Evolutionary conservation across 2,113 vertebrate species (phyloP).

Genomic region (Petrocephalus microphthalmus): DNA sequence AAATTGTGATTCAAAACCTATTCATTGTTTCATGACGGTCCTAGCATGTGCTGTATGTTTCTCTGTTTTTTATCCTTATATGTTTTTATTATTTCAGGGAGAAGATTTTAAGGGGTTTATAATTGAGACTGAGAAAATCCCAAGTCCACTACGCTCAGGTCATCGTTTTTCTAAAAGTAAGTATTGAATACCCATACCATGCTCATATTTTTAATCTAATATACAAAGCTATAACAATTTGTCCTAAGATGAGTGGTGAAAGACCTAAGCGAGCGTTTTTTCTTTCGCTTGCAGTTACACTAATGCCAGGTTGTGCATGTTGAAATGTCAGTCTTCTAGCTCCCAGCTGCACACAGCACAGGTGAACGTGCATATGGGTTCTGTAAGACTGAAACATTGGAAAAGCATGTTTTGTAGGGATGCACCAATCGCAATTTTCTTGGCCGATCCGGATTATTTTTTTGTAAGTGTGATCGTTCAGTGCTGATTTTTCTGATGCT

Average conservation of each 20-base stretch:
- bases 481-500: too few species aligned
- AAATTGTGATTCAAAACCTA: not conserved
- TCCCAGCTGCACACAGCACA: not conserved
- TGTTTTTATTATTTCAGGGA: conserved; percentile 51
- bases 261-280: too few species aligned
- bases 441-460: too few species aligned
- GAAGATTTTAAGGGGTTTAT: conserved; percentile 75
- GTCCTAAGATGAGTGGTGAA: too few species aligned
- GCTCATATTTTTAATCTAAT: not conserved
- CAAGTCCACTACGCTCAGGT: conserved; percentile 51
- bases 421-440: too few species aligned
- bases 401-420: not conserved
- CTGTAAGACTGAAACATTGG: not conserved
- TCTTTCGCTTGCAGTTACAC: too few species aligned
- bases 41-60: not conserved
- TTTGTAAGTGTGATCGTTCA: too few species aligned
- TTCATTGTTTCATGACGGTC: not conserved
- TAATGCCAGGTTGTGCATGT: not conserved
- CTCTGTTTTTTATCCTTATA: not conserved
- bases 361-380: not conserved
- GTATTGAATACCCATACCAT: conserved; percentile 10
- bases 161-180: conserved; percentile 61
- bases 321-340: too few species aligned
- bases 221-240: not conserved
- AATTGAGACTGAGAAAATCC: conserved; percentile 47